A percentile compares a stretch with the other conserved stretches of the same genome.
phyloP scores from a whole-genome alignment of 2,888 invertebrate genomes.

The Baccha elongata region DNA sequence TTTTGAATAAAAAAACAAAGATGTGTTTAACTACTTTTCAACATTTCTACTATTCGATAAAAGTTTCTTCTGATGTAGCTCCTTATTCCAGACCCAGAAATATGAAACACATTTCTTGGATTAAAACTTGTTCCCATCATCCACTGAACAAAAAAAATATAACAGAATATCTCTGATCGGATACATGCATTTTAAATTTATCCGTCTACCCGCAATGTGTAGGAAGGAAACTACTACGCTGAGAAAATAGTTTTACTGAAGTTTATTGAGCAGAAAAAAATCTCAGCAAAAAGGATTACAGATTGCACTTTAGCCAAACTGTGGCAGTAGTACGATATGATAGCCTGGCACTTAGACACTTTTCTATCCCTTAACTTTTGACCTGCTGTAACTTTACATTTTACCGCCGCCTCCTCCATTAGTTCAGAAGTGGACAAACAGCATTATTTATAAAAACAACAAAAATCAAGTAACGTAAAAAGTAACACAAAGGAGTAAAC shows the following conservation, averaged over 20 bases:
- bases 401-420: conserved; percentile 52
- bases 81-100: conserved; percentile 35
- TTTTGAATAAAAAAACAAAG: no score
- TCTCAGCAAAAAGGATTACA: conserved; percentile 60
- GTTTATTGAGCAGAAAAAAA: conserved; percentile 35
- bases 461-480: conserved; percentile 42
- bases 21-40: no score
- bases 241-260: conserved; percentile 33
- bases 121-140: conserved; percentile 64
- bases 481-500: conserved; percentile 60
- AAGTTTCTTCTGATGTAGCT: no score
- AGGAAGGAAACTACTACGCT: neutral
- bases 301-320: conserved; percentile 63
- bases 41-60: no score
- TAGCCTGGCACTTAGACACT: conserved; percentile 65
- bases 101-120: conserved; percentile 67
- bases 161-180: conserved; percentile 45
- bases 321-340: conserved; percentile 41
- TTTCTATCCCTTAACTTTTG: conserved; percentile 64
- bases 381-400: conserved; percentile 53
- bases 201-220: conserved; percentile 23
- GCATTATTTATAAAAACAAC: conserved; percentile 50
- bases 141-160: conserved; percentile 13
- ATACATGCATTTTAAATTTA: conserved; percentile 70
- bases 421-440: conserved; percentile 58